A percentile compares a stretch with the other conserved stretches of the same genome.
Evolutionary conservation across 2,888 invertebrate genomes (phyloP).

Genomic region (Ophraella communa): DNA sequence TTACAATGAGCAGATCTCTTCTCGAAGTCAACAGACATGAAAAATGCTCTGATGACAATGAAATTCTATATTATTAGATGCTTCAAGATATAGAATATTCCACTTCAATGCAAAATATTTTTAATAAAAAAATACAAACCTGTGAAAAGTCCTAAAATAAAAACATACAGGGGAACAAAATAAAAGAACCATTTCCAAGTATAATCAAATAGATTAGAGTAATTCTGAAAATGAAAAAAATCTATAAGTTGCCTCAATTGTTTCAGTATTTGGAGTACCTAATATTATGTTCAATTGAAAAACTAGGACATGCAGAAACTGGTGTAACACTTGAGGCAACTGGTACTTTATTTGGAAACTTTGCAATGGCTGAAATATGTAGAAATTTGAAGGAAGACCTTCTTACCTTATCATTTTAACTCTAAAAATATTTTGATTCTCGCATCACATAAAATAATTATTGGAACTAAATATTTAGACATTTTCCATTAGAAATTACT

Average conservation of each 20-base stretch:
- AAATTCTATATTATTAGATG: background rate
- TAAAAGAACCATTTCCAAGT: slow-evolving; percentile 14
- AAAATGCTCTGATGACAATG: background rate
- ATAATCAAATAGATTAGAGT: slow-evolving; percentile 19
- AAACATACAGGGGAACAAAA: background rate
- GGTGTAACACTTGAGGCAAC: slow-evolving; percentile 44
- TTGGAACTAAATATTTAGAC: no score
- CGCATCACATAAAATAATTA: no score
- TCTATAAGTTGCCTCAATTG: slow-evolving; percentile 42
- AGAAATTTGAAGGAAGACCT: slow-evolving; percentile 4
- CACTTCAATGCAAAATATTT: background rate
- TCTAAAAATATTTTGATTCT: background rate
- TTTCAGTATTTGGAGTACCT: slow-evolving; percentile 18
- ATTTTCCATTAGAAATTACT: background rate
- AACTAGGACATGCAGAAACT: slow-evolving; percentile 15
- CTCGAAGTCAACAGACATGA: background rate
- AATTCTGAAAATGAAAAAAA: slow-evolving; percentile 30
- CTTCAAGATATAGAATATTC: background rate
- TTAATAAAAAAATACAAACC: background rate
- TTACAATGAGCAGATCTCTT: background rate
- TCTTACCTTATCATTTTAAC: background rate
- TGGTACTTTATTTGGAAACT: slow-evolving; percentile 17
- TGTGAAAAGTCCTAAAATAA: slow-evolving; percentile 6
- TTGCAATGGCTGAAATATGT: slow-evolving; percentile 11
- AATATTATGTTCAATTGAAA: background rate